Evolutionary conservation across 2,113 vertebrate genomes (phyloP), one percentile per base, ranked within the genome.

Genomic region (Dolichallabes microphthalmus): DNA sequence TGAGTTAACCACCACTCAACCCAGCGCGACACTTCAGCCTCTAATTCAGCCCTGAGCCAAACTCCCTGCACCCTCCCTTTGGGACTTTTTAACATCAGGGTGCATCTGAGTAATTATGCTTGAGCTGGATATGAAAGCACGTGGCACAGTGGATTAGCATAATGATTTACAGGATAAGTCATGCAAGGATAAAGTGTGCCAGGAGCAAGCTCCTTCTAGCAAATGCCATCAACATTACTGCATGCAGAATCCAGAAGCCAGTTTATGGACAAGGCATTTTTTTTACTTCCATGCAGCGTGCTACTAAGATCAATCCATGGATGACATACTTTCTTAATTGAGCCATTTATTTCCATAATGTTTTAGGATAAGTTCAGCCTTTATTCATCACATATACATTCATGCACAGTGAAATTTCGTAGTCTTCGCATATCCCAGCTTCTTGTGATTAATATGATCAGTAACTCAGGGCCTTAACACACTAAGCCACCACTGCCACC

Each of bases 61-160:
- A 68, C 32, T 17, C 68, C 71, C 39, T 82, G 66, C 60, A 71
- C 68, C 58, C 20, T 35, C 52, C 69, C 52, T 53, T 77, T 35
- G 81, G 82, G 79, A 74, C 84, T 74, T 86, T 83, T 82, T 87
- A 87, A 82, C 90, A 86, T 89, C 87, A 80, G 75, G 80, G 85
- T 88, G 85, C 88, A 76, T 86, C 74, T 88, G 80, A 81, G 82
- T 88, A 88, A 88, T 82, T 87, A 82, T 80, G 69, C 74, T 60
- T 60, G 80, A 85, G 83, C 69, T 80, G 39, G 39, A 75, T 83
- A 68, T 78, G 82, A 80, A 82, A 78, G 64, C 68, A 68, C 82
- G 58, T 86, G 80, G 84, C 88, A 83, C 80, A 82, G 76, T 61
- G 73, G 80, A 91, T 91, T 91, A 91, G 86, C 88, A 89, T 89